Conservation (phyloP, 2,113 vertebrate genomes). For the Campylorhamphus procurvoides region DNA sequence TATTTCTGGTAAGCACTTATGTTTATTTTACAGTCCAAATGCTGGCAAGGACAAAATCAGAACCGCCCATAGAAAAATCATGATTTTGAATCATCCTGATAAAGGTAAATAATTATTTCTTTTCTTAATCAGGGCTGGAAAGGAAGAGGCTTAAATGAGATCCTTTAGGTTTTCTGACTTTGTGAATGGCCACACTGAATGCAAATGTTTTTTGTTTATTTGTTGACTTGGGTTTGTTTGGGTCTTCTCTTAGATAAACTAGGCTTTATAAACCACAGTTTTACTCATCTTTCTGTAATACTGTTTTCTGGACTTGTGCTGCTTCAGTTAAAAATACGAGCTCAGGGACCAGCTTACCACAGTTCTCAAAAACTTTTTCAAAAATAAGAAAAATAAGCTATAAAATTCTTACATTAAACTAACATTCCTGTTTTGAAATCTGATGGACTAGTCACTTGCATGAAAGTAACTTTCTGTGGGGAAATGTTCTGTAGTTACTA, state of each 20-base stretch:
- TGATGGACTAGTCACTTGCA: background rate
- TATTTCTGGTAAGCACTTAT: constrained; percentile 61
- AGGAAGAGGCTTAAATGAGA: background rate
- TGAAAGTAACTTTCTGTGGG: background rate
- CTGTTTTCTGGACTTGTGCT: background rate
- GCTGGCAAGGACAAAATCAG: constrained; percentile 85
- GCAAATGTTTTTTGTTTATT: background rate
- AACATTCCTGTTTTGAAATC: background rate
- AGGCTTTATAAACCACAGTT: background rate
- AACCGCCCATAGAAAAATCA: constrained; percentile 87
- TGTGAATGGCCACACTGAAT: background rate
- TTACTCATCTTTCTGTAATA: background rate
- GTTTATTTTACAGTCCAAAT: constrained; percentile 82
- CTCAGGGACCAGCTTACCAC: background rate
- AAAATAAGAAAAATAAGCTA: background rate
- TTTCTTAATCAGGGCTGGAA: background rate
- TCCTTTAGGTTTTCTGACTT: background rate
- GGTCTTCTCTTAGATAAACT: background rate
- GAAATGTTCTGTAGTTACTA: constrained; percentile 18
- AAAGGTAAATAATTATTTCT: constrained; percentile 82
- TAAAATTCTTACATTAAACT: background rate
- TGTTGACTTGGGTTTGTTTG: background rate
- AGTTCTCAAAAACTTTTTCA: background rate
- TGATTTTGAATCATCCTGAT: constrained; percentile 97
- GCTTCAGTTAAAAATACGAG: background rate